Evolutionary conservation across 2,797 vertebrate genomes (phyloP), one percentile per base, ranked within the genome.

Genomic region (Chiroxiphia lanceolata): DNA sequence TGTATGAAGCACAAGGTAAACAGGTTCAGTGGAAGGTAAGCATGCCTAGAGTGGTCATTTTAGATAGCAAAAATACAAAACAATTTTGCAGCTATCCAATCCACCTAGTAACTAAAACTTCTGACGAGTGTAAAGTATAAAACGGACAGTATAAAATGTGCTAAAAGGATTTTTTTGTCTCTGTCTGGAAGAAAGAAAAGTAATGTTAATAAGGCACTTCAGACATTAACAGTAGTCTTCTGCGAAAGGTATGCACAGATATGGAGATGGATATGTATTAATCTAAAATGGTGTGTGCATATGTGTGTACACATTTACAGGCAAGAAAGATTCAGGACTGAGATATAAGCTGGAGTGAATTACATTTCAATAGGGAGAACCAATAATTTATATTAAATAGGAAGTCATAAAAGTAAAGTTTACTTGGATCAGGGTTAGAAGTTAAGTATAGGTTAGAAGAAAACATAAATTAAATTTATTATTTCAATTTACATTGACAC

Each of bases 1-100:
- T 42, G 26, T 56, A 85, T 38, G 40, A 95, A 97, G 59, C 78
- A 94, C 61, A 96, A 93, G 92, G 64, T 95, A 92, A 97, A 97
- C 88, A 91, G 45, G 68, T 93, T 95, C 80, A 88, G 79, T 38
- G 60, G 83, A 87, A 94, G 53, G 69, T 36, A 61, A 74, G 50
- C n/a, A 47, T 12, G 60, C 38, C 57, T 77, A 65, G 27, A 89
- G 81, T 42, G n/a, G 47, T 93, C 18, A 13, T 83, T 91, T 94
- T 78, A 75, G 72, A 72, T 13, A 64, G 61, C 20, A 87, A 81
- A 96, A 96, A 44, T 63, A 77, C 26, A 40, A 93, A 85, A 80
- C 4, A 6, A 15, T 75, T 80, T 87, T 92, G 38, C 48, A 91
- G 56, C 22, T 79, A 59, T 79, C 42, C 44, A 77, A 75, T 44